A percentile compares a stretch with the other conserved stretches of the same genome.
phyloP scores from a whole-genome alignment of 2,888 invertebrate genomes.

The Xestobium rufovillosum region DNA sequence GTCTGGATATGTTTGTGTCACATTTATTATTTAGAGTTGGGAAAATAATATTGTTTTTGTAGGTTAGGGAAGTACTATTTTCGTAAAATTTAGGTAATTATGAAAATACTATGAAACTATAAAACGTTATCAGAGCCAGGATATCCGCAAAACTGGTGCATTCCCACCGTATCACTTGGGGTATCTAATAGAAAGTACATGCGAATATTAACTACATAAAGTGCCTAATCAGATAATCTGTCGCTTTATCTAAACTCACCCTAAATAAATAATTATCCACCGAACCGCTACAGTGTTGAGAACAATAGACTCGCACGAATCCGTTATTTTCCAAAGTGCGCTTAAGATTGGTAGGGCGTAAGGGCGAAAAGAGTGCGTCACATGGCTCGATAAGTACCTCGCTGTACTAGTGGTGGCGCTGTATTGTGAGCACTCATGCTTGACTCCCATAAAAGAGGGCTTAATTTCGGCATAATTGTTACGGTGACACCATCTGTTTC shows the following conservation, averaged over 20 bases:
- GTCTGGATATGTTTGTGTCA: too few species aligned
- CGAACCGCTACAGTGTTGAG: too few species aligned
- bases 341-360: neutral
- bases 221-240: constrained; percentile 24
- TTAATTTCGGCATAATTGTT: constrained; percentile 45
- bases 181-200: too few species aligned
- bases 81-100: too few species aligned
- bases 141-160: too few species aligned
- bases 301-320: neutral
- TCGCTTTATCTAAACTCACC: constrained; percentile 25
- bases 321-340: neutral
- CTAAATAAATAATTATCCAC: constrained; percentile 30
- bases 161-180: too few species aligned
- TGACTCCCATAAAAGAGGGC: constrained; percentile 43
- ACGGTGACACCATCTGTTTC: constrained; percentile 46
- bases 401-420: constrained; percentile 4
- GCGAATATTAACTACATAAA: constrained; percentile 16
- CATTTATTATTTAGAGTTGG: too few species aligned
- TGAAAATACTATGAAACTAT: too few species aligned
- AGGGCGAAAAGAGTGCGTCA: constrained; percentile 7
- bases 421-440: constrained; percentile 37
- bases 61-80: too few species aligned
- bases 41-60: too few species aligned
- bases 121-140: too few species aligned
- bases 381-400: constrained; percentile 3